Percentiles rank a stretch among this genome's conserved stretches.
These are phyloP conservation scores for Microplitis mediator DNA, from an alignment of 1,140 invertebrate species.

Conservation along the genomic window DNA sequence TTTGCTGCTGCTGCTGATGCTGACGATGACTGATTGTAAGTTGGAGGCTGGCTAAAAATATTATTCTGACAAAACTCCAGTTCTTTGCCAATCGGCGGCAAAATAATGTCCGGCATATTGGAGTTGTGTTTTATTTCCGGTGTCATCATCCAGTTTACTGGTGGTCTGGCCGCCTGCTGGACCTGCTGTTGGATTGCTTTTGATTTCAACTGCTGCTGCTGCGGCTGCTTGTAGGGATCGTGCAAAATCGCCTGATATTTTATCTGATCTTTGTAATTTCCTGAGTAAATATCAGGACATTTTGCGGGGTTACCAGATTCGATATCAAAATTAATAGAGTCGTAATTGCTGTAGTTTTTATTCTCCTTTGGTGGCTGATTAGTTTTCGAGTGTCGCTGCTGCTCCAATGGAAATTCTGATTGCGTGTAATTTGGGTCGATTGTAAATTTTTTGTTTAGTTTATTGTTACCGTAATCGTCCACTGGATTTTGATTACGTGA, in stretches of 20 bases:
- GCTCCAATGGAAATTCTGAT: too few species aligned
- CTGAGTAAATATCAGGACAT: conserved; percentile 52
- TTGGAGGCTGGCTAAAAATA: conserved; percentile 53
- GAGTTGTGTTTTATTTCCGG: conserved; percentile 61
- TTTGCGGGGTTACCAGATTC: conserved; percentile 39
- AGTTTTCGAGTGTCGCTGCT: too few species aligned
- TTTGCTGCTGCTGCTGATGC: conserved; percentile 49
- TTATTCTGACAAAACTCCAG: conserved; percentile 60
- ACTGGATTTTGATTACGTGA: too few species aligned
- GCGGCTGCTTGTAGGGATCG: conserved; percentile 43
- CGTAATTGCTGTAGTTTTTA: too few species aligned
- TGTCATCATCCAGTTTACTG: conserved; percentile 71
- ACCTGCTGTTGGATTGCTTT: conserved; percentile 35
- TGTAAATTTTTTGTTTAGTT: too few species aligned
- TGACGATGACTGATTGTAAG: conserved; percentile 54
- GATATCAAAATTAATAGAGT: too few species aligned
- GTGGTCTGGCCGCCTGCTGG: conserved; percentile 51
- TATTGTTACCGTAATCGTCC: too few species aligned
- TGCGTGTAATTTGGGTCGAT: too few species aligned
- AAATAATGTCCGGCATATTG: conserved; percentile 53
- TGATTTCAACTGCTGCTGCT: conserved; percentile 35
- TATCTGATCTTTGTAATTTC: conserved; percentile 54
- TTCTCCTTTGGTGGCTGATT: too few species aligned
- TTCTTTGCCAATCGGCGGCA: conserved; percentile 59
- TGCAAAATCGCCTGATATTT: conserved; percentile 50